Percentiles rank a stretch among this genome's conserved stretches.
These are phyloP conservation scores for Sus scrofa DNA, from an alignment of 2,113 vertebrate genomes.

Conservation along the genomic window T2T-Sscrofa CM000813.6:7664001-7664500, in stretches of 20 bases:
- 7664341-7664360: no score
- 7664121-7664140: not conserved
- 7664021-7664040: rapidly evolving
- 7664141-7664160: not conserved
- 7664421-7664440: no score
- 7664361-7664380: no score
- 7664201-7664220: not conserved
- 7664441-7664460: no score
- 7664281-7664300: no score
- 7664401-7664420: no score
- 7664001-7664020: not conserved
- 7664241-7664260: not conserved
- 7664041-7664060: not conserved
- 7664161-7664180: not conserved
- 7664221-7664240: not conserved
- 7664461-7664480: no score
- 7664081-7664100: not conserved
- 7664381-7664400: no score
- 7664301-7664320: no score
- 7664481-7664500: no score
- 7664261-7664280: not conserved
- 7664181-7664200: not conserved
- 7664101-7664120: not conserved
- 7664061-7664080: not conserved
- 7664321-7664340: no score